Evolutionary conservation across 2,113 vertebrate genomes (phyloP), one percentile per base, ranked within the genome.

Genomic region (Vicugna pacos): DNA sequence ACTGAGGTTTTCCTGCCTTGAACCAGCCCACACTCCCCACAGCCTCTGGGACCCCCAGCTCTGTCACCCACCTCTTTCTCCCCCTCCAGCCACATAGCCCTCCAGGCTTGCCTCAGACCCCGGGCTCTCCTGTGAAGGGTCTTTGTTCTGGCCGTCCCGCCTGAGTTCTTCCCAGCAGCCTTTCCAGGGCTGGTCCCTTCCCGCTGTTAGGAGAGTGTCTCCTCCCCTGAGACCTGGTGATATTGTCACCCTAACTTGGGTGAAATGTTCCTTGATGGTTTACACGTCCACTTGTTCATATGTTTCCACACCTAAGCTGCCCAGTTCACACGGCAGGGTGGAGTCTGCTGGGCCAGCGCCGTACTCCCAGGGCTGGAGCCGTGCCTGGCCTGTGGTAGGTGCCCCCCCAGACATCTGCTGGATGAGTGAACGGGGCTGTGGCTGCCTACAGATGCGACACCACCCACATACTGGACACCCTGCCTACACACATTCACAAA

Each of bases 71-170:
- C 22, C 20, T 24, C 50, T 12, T 8, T 15, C 32, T 3, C 35
- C 42, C 0, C 0, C 2, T 32, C 52, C 35, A 0, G 24, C 32
- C 46, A 5, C 56, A 19, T 26, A 4, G 28, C n/a, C 28, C 62
- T 50, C 62, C 16, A 22, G 15, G 54, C 38, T 79, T 28, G 35
- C 54, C 8, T 72, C 70, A 26, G 24, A 14, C 54, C 35, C 77
- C 22, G 28, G 35, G 35, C 46, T 81, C 64, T 35, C 38, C 38
- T 28, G 56, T 42, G 19, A 22, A 24, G 24, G 30, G 46, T 70
- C 67, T 96, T 58, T 54, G 92, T 48, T 62, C 50, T 11, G 42
- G 42, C 52, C 64, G 7, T 13, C 35, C 17, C 26, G 2, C 30
- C 14, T 4, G 42, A 28, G 24, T 0, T 20, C 32, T 30, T 42